Evolutionary conservation across 2,113 vertebrate species (phyloP).

Genomic region (Forbesichthys papilliferus): DNA sequence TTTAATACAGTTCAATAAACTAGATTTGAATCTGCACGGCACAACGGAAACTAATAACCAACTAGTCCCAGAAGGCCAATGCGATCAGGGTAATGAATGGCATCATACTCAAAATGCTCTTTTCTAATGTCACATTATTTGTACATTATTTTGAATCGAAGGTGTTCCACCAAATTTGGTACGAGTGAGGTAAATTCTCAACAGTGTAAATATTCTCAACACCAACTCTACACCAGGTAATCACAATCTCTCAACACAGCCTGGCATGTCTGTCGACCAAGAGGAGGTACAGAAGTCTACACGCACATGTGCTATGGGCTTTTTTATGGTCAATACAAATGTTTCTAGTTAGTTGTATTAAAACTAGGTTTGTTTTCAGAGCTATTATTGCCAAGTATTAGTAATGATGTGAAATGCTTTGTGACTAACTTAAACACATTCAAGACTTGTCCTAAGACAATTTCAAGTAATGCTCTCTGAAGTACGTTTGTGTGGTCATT

Average conservation of each 20-base stretch:
- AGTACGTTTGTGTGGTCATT: too few relatives aligned
- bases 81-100: neutral
- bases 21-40: constrained; percentile 4
- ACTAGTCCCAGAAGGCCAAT: constrained; percentile 14
- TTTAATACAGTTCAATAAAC: constrained; percentile 18
- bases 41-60: constrained; percentile 4
- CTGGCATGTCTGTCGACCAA: constrained; percentile 53
- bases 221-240: too few relatives aligned
- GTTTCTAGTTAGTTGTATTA: constrained; percentile 5
- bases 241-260: constrained; percentile 4
- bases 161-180: too few relatives aligned
- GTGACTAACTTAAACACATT: neutral
- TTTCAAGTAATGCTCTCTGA: too few relatives aligned
- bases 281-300: constrained; percentile 5
- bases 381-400: neutral
- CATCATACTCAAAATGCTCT: constrained; percentile 4
- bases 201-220: too few relatives aligned
- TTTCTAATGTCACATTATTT: neutral
- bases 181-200: too few relatives aligned
- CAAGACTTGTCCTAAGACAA: too few relatives aligned
- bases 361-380: constrained; percentile 10
- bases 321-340: constrained; percentile 2
- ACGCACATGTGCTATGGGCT: neutral
- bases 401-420: neutral
- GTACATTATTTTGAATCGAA: too few relatives aligned